Conservation (phyloP, 1,140 invertebrate genomes). For the Zaprionus taronus region DNA sequence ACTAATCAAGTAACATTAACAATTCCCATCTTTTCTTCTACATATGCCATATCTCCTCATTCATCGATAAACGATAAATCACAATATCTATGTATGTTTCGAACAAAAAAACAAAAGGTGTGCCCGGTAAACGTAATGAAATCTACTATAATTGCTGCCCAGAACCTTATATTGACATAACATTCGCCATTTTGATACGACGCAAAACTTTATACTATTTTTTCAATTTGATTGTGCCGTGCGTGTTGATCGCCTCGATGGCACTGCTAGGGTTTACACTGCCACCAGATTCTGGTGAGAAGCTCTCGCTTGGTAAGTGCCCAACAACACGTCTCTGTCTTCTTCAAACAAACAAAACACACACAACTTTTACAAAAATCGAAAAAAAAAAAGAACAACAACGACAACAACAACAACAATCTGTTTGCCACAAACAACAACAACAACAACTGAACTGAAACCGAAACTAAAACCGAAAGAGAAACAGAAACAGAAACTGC, state of each 20-base stretch:
- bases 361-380: neutral
- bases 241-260: conserved; percentile 99
- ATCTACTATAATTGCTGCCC: conserved; percentile 98
- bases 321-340: conserved; percentile 42
- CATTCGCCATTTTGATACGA: conserved; percentile 98
- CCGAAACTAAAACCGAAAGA: conserved; percentile 9
- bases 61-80: conserved; percentile 37
- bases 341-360: conserved; percentile 9
- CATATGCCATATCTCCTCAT: conserved; percentile 15
- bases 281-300: conserved; percentile 99
- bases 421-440: conserved; percentile 13
- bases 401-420: neutral
- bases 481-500: conserved; percentile 6
- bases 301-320: conserved; percentile 96
- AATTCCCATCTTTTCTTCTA: conserved; percentile 52
- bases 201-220: conserved; percentile 99
- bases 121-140: conserved; percentile 96
- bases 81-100: conserved; percentile 18
- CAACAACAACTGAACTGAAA: conserved; percentile 9
- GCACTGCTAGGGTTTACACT: conserved; percentile 99
- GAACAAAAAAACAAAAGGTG: conserved; percentile 86
- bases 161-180: conserved; percentile 98
- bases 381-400: no score
- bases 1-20: conserved; percentile 41
- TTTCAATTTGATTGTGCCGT: conserved; percentile 99